Evolutionary conservation across 2,888 invertebrate species (phyloP).

Genomic region (Gymnoscelis rufifasciata): DNA sequence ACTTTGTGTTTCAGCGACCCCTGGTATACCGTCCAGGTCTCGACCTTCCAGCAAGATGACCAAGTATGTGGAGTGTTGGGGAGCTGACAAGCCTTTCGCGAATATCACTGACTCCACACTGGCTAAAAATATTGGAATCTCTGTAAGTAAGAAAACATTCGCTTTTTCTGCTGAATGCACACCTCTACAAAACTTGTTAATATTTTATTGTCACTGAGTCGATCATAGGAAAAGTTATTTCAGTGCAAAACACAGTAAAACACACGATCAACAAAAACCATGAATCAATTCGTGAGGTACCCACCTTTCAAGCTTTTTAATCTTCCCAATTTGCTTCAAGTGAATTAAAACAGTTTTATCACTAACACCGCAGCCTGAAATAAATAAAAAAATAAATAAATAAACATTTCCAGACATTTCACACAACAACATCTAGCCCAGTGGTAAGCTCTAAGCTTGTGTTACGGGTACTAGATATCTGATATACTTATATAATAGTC

Average conservation of each 20-base stretch:
- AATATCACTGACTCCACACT: constrained; percentile 94
- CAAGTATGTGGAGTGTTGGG: constrained; percentile 98
- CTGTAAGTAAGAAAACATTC: constrained; percentile 84
- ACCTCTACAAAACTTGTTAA: constrained; percentile 41
- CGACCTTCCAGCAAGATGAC: constrained; percentile 94
- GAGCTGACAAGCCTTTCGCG: constrained; percentile 97
- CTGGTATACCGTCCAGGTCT: constrained; percentile 82
- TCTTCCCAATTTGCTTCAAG: too few relatives aligned
- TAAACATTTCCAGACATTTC: too few relatives aligned
- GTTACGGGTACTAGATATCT: too few relatives aligned
- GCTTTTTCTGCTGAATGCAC: constrained; percentile 43
- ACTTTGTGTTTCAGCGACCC: too few relatives aligned
- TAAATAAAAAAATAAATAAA: too few relatives aligned
- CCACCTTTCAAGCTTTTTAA: too few relatives aligned
- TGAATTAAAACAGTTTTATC: too few relatives aligned
- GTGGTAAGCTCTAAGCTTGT: too few relatives aligned
- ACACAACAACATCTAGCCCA: too few relatives aligned
- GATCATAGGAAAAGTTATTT: constrained; percentile 52
- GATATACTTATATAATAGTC: too few relatives aligned
- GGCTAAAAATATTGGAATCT: constrained; percentile 94
- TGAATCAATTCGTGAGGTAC: too few relatives aligned
- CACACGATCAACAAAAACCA: constrained; percentile 64
- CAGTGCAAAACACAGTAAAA: constrained; percentile 25
- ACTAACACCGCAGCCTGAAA: too few relatives aligned
- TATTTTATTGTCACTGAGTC: constrained; percentile 44